These are phyloP conservation scores for Epinephelus awoara DNA, from an alignment of 2,797 vertebrate species.

Conservation along the genomic window DNA sequence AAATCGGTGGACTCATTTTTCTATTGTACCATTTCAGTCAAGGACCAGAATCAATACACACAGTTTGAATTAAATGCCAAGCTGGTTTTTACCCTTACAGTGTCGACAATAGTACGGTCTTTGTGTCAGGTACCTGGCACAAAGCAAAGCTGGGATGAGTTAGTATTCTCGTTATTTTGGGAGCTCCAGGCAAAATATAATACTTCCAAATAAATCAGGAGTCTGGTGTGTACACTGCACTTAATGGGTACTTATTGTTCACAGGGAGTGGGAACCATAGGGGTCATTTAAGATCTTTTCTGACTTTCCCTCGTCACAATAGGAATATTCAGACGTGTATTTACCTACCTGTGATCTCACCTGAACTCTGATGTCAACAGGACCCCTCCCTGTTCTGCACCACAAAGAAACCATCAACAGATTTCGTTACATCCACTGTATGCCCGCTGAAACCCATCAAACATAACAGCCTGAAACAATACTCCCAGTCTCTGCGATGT, in stretches of 20 bases:
- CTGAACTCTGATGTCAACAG: slow-evolving; percentile 5
- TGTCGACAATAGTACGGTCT: too few species aligned
- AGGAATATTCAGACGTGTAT: not conserved
- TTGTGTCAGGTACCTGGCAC: not conserved
- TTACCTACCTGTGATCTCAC: slow-evolving; percentile 6
- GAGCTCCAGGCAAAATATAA: not conserved
- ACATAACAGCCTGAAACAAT: slow-evolving; percentile 22
- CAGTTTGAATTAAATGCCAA: too few species aligned
- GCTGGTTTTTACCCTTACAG: too few species aligned
- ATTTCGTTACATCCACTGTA: slow-evolving; percentile 22
- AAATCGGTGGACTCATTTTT: too few species aligned
- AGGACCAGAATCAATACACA: too few species aligned
- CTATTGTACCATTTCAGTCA: too few species aligned
- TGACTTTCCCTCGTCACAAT: not conserved
- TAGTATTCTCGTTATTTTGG: not conserved
- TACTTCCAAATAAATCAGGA: not conserved
- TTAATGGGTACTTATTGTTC: not conserved
- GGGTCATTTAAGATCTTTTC: not conserved
- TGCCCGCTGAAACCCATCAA: slow-evolving; percentile 21
- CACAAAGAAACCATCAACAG: slow-evolving; percentile 41
- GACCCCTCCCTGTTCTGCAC: slow-evolving; percentile 12
- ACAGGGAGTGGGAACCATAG: not conserved
- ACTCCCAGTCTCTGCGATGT: slow-evolving; percentile 14
- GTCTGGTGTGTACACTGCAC: not conserved
- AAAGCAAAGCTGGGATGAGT: not conserved